Percentiles rank a stretch among this genome's conserved stretches.
Conservation (phyloP, 2,888 invertebrate genomes). For the Alloplasta piceator region DNA sequence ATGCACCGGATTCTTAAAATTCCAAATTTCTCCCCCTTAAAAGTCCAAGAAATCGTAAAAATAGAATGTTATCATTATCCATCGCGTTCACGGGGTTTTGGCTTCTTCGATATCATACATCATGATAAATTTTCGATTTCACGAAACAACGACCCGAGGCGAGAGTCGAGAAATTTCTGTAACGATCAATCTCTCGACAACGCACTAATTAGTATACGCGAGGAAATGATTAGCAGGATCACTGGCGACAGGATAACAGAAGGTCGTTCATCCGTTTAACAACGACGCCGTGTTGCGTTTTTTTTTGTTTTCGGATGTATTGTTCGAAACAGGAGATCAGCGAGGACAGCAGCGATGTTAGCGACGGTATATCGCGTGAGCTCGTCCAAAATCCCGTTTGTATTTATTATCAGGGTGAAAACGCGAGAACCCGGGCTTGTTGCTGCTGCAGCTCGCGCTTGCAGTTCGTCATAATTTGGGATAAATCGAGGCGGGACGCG, state of each 20-base stretch:
- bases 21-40: too few species aligned
- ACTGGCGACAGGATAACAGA: slow-evolving; percentile 11
- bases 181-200: slow-evolving; percentile 49
- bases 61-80: too few species aligned
- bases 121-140: too few species aligned
- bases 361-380: background rate
- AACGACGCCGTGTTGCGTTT: too few species aligned
- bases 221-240: slow-evolving; percentile 52
- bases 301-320: slow-evolving; percentile 1
- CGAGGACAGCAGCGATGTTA: too few species aligned
- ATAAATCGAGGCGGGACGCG: slow-evolving; percentile 72
- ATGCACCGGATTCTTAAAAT: too few species aligned
- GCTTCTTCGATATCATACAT: too few species aligned
- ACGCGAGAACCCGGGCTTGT: slow-evolving; percentile 9
- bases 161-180: background rate
- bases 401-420: slow-evolving; percentile 63
- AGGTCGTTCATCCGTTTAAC: slow-evolving; percentile 13
- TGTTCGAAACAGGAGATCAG: slow-evolving; percentile 1
- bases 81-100: too few species aligned
- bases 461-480: slow-evolving; percentile 79
- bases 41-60: too few species aligned
- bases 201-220: slow-evolving; percentile 35
- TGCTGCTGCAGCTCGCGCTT: slow-evolving; percentile 14
- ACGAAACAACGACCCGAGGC: too few species aligned
- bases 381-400: slow-evolving; percentile 49